Conservation (phyloP, 2,797 vertebrate species). For the Etheostoma perlongum region DNA sequence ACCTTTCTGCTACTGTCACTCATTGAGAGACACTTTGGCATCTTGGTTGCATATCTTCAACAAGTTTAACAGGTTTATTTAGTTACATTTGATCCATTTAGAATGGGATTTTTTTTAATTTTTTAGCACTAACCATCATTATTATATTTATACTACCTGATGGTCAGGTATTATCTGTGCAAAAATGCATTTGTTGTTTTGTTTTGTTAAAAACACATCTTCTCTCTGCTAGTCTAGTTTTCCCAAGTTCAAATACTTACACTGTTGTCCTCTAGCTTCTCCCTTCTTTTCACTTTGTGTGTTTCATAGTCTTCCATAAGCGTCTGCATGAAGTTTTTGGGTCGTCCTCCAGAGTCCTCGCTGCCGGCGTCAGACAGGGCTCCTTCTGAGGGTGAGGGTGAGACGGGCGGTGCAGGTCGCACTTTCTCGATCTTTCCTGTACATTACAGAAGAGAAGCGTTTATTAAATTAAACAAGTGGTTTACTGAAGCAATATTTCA, state of each 20-base stretch:
- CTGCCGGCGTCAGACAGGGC: slow-evolving; percentile 88
- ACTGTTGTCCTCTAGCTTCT: slow-evolving; percentile 94
- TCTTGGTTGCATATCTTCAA: not conserved
- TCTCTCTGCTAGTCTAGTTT: not conserved
- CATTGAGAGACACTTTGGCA: not conserved
- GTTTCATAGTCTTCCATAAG: slow-evolving; percentile 98
- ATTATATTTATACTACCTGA: not conserved
- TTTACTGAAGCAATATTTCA: no score
- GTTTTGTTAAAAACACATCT: not conserved
- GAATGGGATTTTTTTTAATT: no score
- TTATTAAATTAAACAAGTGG: not conserved
- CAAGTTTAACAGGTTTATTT: not conserved
- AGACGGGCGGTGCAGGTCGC: slow-evolving; percentile 87
- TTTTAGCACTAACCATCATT: no score
- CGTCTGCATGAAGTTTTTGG: slow-evolving; percentile 98
- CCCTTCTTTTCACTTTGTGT: slow-evolving; percentile 96
- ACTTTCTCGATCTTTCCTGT: slow-evolving; percentile 98
- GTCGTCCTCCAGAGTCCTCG: slow-evolving; percentile 90
- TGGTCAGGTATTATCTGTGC: not conserved
- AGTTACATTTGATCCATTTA: not conserved
- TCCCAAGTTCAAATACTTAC: slow-evolving; percentile 84
- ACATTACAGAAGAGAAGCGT: slow-evolving; percentile 29
- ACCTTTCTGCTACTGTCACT: slow-evolving; percentile 10
- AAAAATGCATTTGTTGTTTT: not conserved
- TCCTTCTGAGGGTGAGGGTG: slow-evolving; percentile 88